Conservation (phyloP, 1,140 invertebrate genomes). For the Orussus abietinus region DNA sequence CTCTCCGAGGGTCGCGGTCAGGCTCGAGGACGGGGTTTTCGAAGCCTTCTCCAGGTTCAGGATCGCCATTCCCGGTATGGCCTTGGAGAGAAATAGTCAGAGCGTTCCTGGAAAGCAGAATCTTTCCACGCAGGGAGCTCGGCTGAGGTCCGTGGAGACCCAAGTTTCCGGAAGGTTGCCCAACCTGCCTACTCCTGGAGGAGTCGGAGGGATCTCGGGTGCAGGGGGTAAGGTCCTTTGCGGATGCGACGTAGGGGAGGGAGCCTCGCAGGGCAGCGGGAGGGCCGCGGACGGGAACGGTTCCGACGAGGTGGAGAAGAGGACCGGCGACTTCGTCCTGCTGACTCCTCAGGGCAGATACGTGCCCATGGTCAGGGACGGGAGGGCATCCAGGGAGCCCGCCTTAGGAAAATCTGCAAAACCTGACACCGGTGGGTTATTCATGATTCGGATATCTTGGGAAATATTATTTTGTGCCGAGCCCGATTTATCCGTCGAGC, state of each 20-base stretch:
- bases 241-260: constrained; percentile 1
- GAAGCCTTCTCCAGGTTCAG: constrained; percentile 22
- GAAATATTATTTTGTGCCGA: neutral
- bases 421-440: no score
- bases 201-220: neutral
- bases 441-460: constrained; percentile 2
- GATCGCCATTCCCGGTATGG: no score
- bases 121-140: neutral
- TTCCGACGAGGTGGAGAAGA: no score
- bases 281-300: no score
- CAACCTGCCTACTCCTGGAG: neutral
- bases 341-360: constrained; percentile 17
- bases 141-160: neutral
- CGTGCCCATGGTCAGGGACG: constrained; percentile 10
- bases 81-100: no score
- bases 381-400: neutral
- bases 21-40: constrained; percentile 9
- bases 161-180: neutral
- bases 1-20: neutral
- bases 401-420: no score
- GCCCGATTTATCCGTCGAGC: neutral
- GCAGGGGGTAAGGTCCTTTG: constrained; percentile 9
- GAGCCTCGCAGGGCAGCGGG: neutral
- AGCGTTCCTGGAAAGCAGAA: no score
- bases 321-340: constrained; percentile 8